phyloP scores from a whole-genome alignment of 1,140 invertebrate genomes.

The Diploscapter pachys region DNA sequence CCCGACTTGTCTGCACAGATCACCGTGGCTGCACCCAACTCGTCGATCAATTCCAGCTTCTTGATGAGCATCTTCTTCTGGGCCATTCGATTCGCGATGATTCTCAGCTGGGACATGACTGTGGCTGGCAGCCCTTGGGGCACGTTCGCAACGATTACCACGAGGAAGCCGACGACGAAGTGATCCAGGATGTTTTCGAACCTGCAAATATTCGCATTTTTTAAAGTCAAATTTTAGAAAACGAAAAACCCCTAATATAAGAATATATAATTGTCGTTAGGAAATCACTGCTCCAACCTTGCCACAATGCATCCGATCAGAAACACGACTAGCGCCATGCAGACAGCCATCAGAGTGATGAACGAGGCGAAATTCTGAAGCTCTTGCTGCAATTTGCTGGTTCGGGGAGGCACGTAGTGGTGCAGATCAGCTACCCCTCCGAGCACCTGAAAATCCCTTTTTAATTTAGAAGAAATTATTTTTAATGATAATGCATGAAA shows the following conservation, averaged over 20 bases:
- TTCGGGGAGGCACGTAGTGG: slow-evolving; percentile 40
- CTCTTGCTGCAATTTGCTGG: slow-evolving; percentile 48
- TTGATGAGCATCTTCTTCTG: slow-evolving; percentile 96
- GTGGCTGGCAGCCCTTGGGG: slow-evolving; percentile 82
- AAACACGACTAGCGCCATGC: slow-evolving; percentile 53
- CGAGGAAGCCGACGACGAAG: slow-evolving; percentile 57
- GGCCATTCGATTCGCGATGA: slow-evolving; percentile 98
- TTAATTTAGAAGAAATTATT: slow-evolving; percentile 6
- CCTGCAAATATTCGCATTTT: slow-evolving; percentile 10
- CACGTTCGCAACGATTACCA: slow-evolving; percentile 58
- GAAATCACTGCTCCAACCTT: slow-evolving; percentile 20
- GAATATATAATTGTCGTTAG: slow-evolving; percentile 3
- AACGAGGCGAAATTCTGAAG: slow-evolving; percentile 56
- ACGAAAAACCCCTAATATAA: too few relatives aligned
- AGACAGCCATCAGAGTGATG: slow-evolving; percentile 50
- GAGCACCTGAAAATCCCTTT: slow-evolving; percentile 43
- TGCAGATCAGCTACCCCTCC: slow-evolving; percentile 52
- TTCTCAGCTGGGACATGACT: slow-evolving; percentile 92
- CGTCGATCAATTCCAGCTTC: slow-evolving; percentile 97
- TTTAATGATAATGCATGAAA: too few relatives aligned
- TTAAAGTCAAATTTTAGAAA: too few relatives aligned
- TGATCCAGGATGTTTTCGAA: slow-evolving; percentile 56
- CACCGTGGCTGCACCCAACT: slow-evolving; percentile 91
- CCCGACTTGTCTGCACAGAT: slow-evolving; percentile 99
- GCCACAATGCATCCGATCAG: slow-evolving; percentile 52